A percentile compares a stretch with the other conserved stretches of the same genome.
Evolutionary conservation across 1,140 invertebrate genomes (phyloP).

Genomic region (Drosophila pachea): DNA sequence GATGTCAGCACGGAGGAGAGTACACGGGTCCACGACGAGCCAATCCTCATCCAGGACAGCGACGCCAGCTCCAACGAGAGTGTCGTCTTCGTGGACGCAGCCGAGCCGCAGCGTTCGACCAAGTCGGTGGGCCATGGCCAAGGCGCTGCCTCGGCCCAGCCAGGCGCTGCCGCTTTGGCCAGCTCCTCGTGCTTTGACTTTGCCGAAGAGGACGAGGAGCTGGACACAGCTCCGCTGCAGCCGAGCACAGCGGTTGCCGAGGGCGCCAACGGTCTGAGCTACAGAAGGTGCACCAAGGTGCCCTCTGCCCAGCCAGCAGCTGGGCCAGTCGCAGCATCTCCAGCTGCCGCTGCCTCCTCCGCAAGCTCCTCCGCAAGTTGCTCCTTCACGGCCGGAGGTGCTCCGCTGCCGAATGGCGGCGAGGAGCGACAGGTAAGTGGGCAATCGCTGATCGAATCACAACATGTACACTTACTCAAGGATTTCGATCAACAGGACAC

Average conservation of each 20-base stretch:
- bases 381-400: too few species aligned
- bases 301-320: not conserved
- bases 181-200: conserved; percentile 62
- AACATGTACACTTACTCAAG: not conserved
- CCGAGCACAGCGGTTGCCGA: not conserved
- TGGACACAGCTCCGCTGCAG: not conserved
- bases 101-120: conserved; percentile 15
- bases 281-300: conserved; percentile 19
- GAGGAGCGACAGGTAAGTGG: conserved; percentile 8
- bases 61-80: conserved; percentile 63
- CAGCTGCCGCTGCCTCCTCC: not conserved
- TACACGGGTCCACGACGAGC: conserved; percentile 27
- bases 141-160: too few species aligned
- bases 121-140: not conserved
- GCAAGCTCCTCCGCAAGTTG: too few species aligned
- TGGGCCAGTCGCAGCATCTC: not conserved
- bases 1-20: conserved; percentile 8
- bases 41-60: conserved; percentile 62
- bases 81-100: conserved; percentile 57
- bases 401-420: conserved; percentile 13
- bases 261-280: conserved; percentile 23
- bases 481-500: not conserved
- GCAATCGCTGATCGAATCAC: not conserved
- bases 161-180: not conserved
- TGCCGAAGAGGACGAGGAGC: conserved; percentile 53